Evolutionary conservation across 1,140 invertebrate genomes (phyloP).

Genomic region (Octopus bimaculoides): DNA sequence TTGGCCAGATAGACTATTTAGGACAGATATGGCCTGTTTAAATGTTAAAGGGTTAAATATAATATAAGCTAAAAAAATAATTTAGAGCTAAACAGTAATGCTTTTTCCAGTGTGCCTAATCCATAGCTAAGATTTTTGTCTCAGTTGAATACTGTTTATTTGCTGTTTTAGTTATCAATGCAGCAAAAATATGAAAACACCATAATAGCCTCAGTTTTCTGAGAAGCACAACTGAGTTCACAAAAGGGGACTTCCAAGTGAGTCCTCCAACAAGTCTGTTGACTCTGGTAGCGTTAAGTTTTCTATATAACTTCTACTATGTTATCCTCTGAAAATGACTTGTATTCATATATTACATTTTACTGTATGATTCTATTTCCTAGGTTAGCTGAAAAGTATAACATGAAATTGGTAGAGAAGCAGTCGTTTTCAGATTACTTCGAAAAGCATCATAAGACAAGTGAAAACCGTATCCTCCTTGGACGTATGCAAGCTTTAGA

Average conservation of each 20-base stretch:
- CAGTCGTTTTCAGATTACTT: slow-evolving; percentile 81
- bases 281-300: neutral
- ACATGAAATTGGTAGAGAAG: slow-evolving; percentile 73
- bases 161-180: too few species aligned
- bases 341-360: neutral
- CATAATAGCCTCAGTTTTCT: too few species aligned
- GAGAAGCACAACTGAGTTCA: neutral
- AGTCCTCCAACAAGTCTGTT: neutral
- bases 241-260: neutral
- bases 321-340: neutral
- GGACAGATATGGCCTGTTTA: too few species aligned
- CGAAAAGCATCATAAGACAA: slow-evolving; percentile 63
- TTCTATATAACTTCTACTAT: neutral
- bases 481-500: slow-evolving; percentile 75
- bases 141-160: too few species aligned
- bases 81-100: too few species aligned
- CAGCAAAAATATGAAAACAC: too few species aligned
- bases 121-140: too few species aligned
- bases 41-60: too few species aligned
- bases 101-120: too few species aligned
- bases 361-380: slow-evolving; percentile 21
- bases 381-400: slow-evolving; percentile 76
- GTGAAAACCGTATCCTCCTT: slow-evolving; percentile 67
- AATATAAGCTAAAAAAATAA: too few species aligned
- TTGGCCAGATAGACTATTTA: too few species aligned